Evolutionary conservation across 2,888 invertebrate genomes (phyloP).

Genomic region (Mimas tiliae): DNA sequence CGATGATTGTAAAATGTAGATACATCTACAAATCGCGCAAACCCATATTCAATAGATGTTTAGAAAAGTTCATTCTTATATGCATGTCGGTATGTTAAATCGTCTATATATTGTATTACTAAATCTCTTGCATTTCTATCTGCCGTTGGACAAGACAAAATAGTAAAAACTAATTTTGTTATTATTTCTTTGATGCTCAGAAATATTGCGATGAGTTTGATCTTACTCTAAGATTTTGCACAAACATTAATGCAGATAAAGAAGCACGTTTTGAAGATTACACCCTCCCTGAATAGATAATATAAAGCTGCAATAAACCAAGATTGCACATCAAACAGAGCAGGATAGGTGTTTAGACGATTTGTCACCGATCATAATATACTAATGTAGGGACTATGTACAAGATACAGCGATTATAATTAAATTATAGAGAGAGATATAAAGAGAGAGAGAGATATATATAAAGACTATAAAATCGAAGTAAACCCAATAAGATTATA

Average conservation of each 20-base stretch:
- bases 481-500: neutral
- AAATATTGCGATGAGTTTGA: neutral
- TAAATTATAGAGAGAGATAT: neutral
- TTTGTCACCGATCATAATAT: slow-evolving; percentile 38
- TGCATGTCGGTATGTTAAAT: no score
- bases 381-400: neutral
- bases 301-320: neutral
- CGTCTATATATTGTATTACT: no score
- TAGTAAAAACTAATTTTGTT: no score
- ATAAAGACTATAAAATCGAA: neutral
- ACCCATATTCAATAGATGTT: no score
- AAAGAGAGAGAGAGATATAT: neutral
- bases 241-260: neutral
- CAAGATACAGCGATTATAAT: neutral
- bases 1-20: no score
- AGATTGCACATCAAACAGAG: slow-evolving; percentile 47
- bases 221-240: neutral
- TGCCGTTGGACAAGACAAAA: no score
- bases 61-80: no score
- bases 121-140: no score
- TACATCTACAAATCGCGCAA: no score
- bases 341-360: slow-evolving; percentile 40
- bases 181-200: neutral
- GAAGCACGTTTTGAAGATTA: neutral
- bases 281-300: neutral